Evolutionary conservation across 2,888 invertebrate genomes (phyloP).

Genomic region (Agrilus mali): DNA sequence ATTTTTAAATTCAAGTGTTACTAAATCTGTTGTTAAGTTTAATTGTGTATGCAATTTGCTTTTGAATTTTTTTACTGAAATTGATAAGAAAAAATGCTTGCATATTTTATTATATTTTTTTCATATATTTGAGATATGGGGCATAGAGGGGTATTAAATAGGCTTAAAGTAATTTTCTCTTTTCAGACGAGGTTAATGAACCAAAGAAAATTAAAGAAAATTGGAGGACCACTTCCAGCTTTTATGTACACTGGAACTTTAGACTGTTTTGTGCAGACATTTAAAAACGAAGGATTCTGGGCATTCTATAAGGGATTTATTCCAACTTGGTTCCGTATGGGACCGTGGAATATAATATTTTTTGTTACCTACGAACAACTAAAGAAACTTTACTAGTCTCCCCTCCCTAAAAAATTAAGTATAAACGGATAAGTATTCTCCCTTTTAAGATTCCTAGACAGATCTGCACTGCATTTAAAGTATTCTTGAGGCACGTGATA

Average conservation of each 20-base stretch:
- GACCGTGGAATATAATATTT: conserved; percentile 95
- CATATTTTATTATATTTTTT: no score
- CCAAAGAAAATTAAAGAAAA: conserved; percentile 51
- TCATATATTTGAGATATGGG: no score
- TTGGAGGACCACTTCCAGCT: conserved; percentile 37
- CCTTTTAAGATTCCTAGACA: no score
- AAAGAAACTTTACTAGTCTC: conserved; percentile 51
- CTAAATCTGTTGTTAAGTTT: no score
- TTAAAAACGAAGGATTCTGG: conserved; percentile 71
- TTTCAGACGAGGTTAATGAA: conserved; percentile 89
- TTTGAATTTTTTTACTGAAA: no score
- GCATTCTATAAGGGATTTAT: conserved; percentile 92
- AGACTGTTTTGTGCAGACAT: conserved; percentile 59
- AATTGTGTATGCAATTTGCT: no score
- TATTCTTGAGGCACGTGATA: no score
- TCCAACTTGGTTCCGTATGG: conserved; percentile 92
- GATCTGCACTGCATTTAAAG: conserved; percentile 2
- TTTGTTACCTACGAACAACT: conserved; percentile 89
- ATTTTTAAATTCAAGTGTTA: no score
- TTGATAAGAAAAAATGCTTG: no score
- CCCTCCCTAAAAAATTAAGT: no score
- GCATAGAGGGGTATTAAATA: no score
- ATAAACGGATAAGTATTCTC: no score
- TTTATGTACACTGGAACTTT: conserved; percentile 69
- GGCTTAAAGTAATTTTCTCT: conserved; percentile 3